phyloP scores from a whole-genome alignment of 2,113 vertebrate genomes.

The Campylomormyrus numenius region DNA sequence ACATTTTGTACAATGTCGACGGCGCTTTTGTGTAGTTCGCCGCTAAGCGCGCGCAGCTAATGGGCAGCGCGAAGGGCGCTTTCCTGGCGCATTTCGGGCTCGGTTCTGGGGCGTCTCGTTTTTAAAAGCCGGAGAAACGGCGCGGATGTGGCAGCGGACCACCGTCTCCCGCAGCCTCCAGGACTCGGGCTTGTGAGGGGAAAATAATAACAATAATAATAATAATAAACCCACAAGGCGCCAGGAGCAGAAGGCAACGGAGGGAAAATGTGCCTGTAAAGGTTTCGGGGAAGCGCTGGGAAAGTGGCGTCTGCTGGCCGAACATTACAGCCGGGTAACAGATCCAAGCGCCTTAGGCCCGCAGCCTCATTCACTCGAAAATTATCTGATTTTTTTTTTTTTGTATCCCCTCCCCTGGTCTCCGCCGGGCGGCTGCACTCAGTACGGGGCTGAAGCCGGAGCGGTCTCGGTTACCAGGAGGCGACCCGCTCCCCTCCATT shows the following conservation, averaged over 20 bases:
- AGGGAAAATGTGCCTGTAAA: background rate
- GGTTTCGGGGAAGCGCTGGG: background rate
- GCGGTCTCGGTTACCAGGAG: constrained; percentile 4
- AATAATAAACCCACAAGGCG: background rate
- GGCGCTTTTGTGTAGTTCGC: background rate
- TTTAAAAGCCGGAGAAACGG: constrained; percentile 36
- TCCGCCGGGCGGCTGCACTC: background rate
- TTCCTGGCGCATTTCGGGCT: constrained; percentile 42
- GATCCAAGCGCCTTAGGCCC: constrained; percentile 15
- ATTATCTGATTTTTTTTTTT: background rate
- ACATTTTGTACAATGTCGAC: background rate
- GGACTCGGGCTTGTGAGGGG: constrained; percentile 27
- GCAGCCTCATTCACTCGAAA: constrained; percentile 19
- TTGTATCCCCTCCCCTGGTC: background rate
- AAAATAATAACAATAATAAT: background rate
- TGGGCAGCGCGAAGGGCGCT: constrained; percentile 44
- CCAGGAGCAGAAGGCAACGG: constrained; percentile 23
- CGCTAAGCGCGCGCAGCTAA: constrained; percentile 18
- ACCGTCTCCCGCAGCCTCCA: constrained; percentile 37
- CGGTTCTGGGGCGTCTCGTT: constrained; percentile 57
- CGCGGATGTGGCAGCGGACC: constrained; percentile 44
- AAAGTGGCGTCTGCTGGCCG: background rate
- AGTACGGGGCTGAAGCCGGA: background rate
- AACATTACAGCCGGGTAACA: background rate
- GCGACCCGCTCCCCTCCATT: background rate